Base-by-base conservation (phyloP, 2,888 invertebrate species). In the Synanthedon andrenaeformis region DNA sequence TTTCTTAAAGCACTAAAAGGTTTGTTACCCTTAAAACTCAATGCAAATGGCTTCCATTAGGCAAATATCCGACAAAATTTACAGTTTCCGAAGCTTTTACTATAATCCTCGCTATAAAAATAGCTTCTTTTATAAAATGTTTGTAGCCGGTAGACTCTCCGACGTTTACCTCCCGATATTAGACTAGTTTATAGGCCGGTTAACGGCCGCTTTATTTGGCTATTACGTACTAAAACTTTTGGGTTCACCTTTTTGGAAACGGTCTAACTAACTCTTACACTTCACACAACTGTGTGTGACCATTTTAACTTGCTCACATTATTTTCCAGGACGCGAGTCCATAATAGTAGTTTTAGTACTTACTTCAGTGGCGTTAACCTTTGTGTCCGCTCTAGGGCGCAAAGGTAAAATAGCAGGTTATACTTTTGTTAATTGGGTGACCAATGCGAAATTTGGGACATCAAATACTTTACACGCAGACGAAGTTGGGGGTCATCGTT, bases 121-220 rank as follows among this genome's bases (percentile, higher is more conserved):
- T 45, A 8, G n/a, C 45, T 14, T 45, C 45, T 13, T 45, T 45
- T 45, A 45, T 45, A 45, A 45, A 45, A 45, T 45, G 45, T 45
- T 45, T n/a, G 45, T 45, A 8, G 45, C 14, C 12, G n/a, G n/a
- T 13, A n/a, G n/a, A 14, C n/a, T 45, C 45, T 45, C 13, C 13
- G 14, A 14, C 45, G 8, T 45, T 45, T 45, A 45, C 45, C 45
- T 45, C 6, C n/a, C 3, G 45, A 45, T 45, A 45, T 45, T 13
- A 13, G 14, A n/a, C 8, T n/a, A 45, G 62, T 69, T 66, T 69
- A 66, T 62, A 61, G 60, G 57, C 53, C 57, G 62, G 62, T 65
- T 66, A 62, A 62, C 64, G 65, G 60, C 54, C 64, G 62, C 62
- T 70, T 63, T 65, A 61, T 62, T 58, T 58, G 59, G 58, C 62